A percentile compares a stretch with the other conserved stretches of the same genome.
Evolutionary conservation across 2,888 invertebrate species (phyloP).

Genomic region (Epirrita christyi): DNA sequence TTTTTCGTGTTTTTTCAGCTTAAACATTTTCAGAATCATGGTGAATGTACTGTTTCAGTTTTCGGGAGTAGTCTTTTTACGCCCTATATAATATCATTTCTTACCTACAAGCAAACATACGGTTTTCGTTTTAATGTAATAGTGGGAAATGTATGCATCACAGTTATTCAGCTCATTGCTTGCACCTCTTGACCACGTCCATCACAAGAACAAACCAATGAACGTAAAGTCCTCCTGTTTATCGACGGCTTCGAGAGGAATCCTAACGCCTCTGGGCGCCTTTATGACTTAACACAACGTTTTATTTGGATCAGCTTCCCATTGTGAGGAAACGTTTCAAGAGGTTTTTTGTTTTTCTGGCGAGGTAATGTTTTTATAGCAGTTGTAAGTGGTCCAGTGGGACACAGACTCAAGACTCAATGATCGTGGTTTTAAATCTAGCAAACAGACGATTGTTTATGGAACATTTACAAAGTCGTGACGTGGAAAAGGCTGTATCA

Average conservation of each 20-base stretch:
- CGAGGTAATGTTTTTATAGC: conserved; percentile 16
- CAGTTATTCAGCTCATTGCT: neutral
- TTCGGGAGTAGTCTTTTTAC: too few relatives aligned
- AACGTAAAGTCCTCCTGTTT: conserved; percentile 30
- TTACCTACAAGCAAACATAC: too few relatives aligned
- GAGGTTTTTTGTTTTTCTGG: conserved; percentile 3
- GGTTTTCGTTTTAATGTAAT: too few relatives aligned
- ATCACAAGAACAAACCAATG: conserved; percentile 26
- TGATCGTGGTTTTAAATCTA: too few relatives aligned
- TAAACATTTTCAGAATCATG: too few relatives aligned
- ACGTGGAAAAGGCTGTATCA: too few relatives aligned
- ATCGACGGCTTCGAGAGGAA: conserved; percentile 19
- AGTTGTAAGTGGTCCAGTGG: conserved; percentile 3
- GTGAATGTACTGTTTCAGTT: too few relatives aligned
- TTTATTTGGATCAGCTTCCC: conserved; percentile 24
- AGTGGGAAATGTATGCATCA: neutral
- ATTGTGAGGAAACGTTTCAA: conserved; percentile 11
- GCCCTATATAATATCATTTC: too few relatives aligned
- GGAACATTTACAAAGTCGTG: too few relatives aligned
- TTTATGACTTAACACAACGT: conserved; percentile 31
- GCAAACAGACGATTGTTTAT: too few relatives aligned
- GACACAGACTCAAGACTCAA: neutral
- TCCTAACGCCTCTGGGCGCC: conserved; percentile 4
- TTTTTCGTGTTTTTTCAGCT: too few relatives aligned
- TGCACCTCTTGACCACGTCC: conserved; percentile 9